Conservation (phyloP, 1,140 invertebrate genomes). For the Drosophila melanogaster region Release_6_plus_ISO1_MT NT_033779.5:6989001-6989500, state of each 20-base stretch:
- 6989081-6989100: constrained; percentile 74
- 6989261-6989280: constrained; percentile 58
- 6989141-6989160: constrained; percentile 31
- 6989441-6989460: constrained; percentile 80
- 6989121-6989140: constrained; percentile 17
- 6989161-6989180: constrained; percentile 72
- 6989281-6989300: constrained; percentile 14
- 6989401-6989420: constrained; percentile 60
- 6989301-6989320: constrained; percentile 8
- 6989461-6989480: constrained; percentile 28
- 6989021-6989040: constrained; percentile 68
- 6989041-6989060: constrained; percentile 70
- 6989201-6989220: constrained; percentile 63
- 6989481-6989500: constrained; percentile 15
- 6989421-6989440: constrained; percentile 73
- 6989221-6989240: constrained; percentile 46
- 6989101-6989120: constrained; percentile 54
- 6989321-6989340: constrained; percentile 31
- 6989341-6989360: constrained; percentile 51
- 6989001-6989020: constrained; percentile 64
- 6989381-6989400: constrained; percentile 44
- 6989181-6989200: constrained; percentile 79
- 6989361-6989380: constrained; percentile 58
- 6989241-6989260: constrained; percentile 67
- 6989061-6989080: constrained; percentile 69